These are phyloP conservation scores for Octodon degus DNA, from an alignment of 2,113 vertebrate genomes.

Conservation along the genomic window DNA sequence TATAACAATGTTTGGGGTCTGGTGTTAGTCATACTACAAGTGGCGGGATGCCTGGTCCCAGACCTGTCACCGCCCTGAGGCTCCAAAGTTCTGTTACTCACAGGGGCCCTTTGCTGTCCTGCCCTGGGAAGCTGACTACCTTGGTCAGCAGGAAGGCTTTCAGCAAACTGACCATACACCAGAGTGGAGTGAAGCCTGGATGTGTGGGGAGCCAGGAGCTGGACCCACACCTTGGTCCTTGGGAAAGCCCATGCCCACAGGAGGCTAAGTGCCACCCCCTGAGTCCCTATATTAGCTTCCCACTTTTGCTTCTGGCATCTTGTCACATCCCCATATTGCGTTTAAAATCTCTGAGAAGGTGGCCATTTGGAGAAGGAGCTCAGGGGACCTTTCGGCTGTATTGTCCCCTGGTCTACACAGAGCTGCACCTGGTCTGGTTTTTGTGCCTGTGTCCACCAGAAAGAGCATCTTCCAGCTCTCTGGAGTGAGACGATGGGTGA, in stretches of 20 bases:
- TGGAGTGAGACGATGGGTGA: background rate
- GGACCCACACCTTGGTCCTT: background rate
- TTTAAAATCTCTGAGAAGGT: background rate
- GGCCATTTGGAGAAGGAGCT: background rate
- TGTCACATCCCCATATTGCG: background rate
- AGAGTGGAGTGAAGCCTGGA: background rate
- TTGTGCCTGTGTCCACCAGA: background rate
- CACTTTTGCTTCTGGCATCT: background rate
- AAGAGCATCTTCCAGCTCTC: background rate
- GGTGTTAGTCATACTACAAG: background rate
- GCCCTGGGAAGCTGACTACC: too few species aligned
- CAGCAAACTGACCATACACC: background rate
- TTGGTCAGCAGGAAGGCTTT: background rate
- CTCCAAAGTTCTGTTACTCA: background rate
- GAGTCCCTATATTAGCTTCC: background rate
- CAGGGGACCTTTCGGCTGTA: background rate
- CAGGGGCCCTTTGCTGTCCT: background rate
- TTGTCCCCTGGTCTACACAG: background rate
- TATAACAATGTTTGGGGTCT: background rate
- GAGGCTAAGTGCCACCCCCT: background rate
- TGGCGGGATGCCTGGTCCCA: background rate
- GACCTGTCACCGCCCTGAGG: fast-evolving
- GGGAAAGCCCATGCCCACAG: background rate
- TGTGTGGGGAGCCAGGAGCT: too few species aligned
- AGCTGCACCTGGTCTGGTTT: background rate